Evolutionary conservation across 2,888 invertebrate species (phyloP), one percentile per base, ranked within the genome.

Genomic region (Quadriops clusia): DNA sequence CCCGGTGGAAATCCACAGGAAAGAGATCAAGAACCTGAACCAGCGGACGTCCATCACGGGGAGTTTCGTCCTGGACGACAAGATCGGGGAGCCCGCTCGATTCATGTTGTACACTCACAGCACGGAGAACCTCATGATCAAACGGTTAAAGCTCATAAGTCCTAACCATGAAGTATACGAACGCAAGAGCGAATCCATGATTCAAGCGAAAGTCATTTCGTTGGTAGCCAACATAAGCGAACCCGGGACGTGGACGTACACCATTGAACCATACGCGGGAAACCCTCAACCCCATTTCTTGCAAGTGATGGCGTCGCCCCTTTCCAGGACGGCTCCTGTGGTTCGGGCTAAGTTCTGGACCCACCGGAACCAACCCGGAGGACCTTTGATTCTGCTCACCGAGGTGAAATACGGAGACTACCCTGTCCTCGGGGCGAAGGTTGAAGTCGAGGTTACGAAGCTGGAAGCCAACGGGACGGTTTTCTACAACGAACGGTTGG

Each of bases 271-370:
- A 2, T 64, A 65, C 33, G 54, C 64, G 16, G 71, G 71, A 7
- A 69, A 66, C 42, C 71, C 71, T 0, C 70, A 72, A 45, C 68
- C 72, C 0, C 71, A 73, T 48, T 70, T 66, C 44, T 62, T 74
- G 1, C 71, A 73, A 57, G 70, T 74, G 1, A 61, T 67, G 43
- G 71, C 72, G 1, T 68, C 68, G 2, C 70, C 71, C 2, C 53
- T 53, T 30, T 56, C 61, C 1, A 45, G 56, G 18, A 51, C 55
- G 17, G 53, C 59, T 5, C 62, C 61, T 9, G 59, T 66, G 5
- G 60, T 68, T 1, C 44, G 54, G 17, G 63, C 67, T 2, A 55
- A 59, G 5, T 61, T 70, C 11, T 69, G 68, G 63, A 64, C 65
- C 2, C 51, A 50, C 21, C 47, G 52, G 10, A 46, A 54, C 17